Conservation (phyloP, 2,888 invertebrate genomes). For the Acrocyrtus sp. region DNA sequence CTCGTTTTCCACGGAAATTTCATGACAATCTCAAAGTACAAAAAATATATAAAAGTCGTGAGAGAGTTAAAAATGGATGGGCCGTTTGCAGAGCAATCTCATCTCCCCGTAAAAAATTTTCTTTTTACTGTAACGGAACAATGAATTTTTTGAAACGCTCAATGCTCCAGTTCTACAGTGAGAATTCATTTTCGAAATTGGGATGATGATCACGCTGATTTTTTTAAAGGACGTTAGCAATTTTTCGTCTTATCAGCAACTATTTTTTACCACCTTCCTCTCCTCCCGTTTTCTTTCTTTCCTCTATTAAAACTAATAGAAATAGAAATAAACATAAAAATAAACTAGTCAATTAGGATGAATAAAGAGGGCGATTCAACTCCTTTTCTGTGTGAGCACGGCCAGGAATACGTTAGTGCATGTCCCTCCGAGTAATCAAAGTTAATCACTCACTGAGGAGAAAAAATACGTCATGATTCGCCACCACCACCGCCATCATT, state of each 20-base stretch:
- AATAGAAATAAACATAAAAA: constrained; percentile 38
- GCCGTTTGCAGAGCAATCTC: neutral
- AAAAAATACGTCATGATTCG: constrained; percentile 20
- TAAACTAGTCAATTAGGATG: constrained; percentile 43
- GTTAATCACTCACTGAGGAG: constrained; percentile 37
- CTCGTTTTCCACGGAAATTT: neutral
- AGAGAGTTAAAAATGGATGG: neutral
- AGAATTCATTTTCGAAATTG: neutral
- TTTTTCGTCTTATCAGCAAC: no score
- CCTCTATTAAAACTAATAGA: constrained; percentile 33
- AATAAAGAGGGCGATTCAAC: constrained; percentile 20
- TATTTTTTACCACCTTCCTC: neutral
- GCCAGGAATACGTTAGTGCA: neutral
- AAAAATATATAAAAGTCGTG: neutral
- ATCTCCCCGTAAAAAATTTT: no score
- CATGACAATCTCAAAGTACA: neutral
- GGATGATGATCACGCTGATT: neutral
- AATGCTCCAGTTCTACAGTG: neutral
- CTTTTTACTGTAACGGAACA: neutral
- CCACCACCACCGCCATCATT: constrained; percentile 19
- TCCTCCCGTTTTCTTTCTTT: neutral
- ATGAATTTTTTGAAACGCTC: neutral
- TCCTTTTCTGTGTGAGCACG: constrained; percentile 9
- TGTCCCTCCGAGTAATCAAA: constrained; percentile 40
- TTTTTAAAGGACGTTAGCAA: constrained; percentile 11